Percentiles rank a stretch among this genome's conserved stretches.
Conservation (phyloP, 30 jellyfish, hydroid and myxozoan species). For the Cassiopea xamachana region DNA sequence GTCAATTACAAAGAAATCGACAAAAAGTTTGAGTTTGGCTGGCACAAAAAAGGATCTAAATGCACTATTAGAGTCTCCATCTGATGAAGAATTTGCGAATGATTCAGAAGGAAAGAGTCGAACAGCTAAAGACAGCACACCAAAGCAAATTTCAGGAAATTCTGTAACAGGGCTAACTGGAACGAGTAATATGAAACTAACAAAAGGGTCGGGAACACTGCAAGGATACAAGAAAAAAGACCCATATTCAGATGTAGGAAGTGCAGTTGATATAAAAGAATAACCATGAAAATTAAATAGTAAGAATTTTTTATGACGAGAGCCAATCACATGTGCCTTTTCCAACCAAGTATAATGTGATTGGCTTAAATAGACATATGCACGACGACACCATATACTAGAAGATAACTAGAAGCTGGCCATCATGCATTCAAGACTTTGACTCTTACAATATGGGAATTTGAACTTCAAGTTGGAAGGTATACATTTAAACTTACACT, state of each 20-base stretch:
- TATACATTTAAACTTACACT: too few species aligned
- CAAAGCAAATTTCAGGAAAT: constrained; percentile 30
- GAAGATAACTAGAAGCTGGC: too few species aligned
- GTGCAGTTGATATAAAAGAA: constrained; percentile 62
- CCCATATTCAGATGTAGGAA: constrained; percentile 84
- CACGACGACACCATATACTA: not conserved
- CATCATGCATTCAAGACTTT: too few species aligned
- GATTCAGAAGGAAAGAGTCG: constrained; percentile 4
- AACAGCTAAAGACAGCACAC: not conserved
- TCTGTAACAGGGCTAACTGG: constrained; percentile 37
- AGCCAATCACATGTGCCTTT: not conserved
- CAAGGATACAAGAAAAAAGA: constrained; percentile 31
- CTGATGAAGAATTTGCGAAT: constrained; percentile 26
- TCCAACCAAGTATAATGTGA: not conserved
- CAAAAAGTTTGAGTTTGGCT: not conserved
- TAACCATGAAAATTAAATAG: not conserved
- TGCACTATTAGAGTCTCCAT: not conserved
- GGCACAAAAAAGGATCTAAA: constrained; percentile 46
- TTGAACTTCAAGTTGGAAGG: too few species aligned
- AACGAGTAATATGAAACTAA: not conserved
- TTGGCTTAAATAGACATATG: not conserved
- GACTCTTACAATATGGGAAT: too few species aligned
- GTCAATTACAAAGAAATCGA: constrained; percentile 33
- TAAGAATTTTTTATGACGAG: not conserved
- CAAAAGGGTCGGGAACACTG: not conserved